Evolutionary conservation across 2,888 invertebrate genomes (phyloP), one percentile per base, ranked within the genome.

Genomic region (Eupithecia subfuscata): DNA sequence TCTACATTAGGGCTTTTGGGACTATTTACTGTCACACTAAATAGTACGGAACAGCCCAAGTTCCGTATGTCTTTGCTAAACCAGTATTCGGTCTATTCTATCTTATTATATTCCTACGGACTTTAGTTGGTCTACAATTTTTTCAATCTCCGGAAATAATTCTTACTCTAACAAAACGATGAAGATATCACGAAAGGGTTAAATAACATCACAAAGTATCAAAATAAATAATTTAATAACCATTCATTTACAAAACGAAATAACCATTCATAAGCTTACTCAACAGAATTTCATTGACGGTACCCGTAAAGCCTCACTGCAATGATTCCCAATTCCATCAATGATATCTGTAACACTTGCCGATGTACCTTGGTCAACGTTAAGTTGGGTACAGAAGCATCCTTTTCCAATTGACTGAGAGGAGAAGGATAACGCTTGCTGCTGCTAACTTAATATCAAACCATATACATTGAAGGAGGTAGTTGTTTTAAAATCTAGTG

Each of bases 401-500:
- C 60, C 60, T 60, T 60, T 60, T 25, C 52, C 11, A 22, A 56
- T 60, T 25, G 14, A 25, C 60, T 60, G 60, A 25, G 22, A 60
- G 11, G 56, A 22, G 11, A 22, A 56, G 22, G 52, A 11, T 14
- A 25, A 14, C 2, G 64, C 64, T 64, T 2, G 0, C 52, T 56
- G 52, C 52, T 34, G 18, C 34, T 64, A 64, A 34, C 34, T 56
- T 56, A 22, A 56, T 22, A 34, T 34, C 34, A 64, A 34, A 30
- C 64, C 14, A 34, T 6, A 9, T 64, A 34, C 12, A 64, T 18
- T 64, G 11, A 34, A 34, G 64, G 34, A 64, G 34, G 16, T 8
- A 34, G 30, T 30, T 52, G 22, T 56, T 56, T 25, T 22, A 70
- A 71, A 76, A 75, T 81, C 81, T 92, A 92, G 87, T 92, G 92